These are phyloP conservation scores for Oligia fasciuncula DNA, from an alignment of 2,888 invertebrate genomes.

Conservation along the genomic window DNA sequence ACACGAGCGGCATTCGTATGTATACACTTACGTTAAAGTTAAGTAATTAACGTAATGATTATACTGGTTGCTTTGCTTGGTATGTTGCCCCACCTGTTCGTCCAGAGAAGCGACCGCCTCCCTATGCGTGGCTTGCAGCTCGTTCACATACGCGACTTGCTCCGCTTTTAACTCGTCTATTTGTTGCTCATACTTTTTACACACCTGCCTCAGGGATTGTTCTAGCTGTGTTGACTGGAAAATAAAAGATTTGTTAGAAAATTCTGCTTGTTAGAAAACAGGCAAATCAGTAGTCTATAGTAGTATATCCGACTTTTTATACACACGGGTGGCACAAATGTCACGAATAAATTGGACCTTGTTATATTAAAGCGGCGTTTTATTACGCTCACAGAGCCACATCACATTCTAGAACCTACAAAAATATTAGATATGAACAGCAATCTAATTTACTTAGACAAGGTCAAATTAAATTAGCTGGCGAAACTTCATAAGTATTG, in stretches of 20 bases:
- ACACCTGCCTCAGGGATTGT: constrained; percentile 74
- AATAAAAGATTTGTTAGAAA: constrained; percentile 38
- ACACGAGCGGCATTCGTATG: no score
- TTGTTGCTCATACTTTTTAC: constrained; percentile 79
- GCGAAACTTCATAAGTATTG: background rate
- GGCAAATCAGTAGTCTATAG: background rate
- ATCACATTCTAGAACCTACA: background rate
- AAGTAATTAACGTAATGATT: background rate
- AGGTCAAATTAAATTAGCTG: background rate
- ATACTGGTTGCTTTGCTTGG: background rate
- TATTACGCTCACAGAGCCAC: background rate
- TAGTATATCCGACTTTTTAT: background rate
- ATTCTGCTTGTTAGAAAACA: background rate
- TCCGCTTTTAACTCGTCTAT: constrained; percentile 83
- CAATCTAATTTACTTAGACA: background rate
- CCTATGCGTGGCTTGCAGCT: constrained; percentile 84
- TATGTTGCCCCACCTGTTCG: constrained; percentile 78
- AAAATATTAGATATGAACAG: background rate
- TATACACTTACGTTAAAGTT: background rate
- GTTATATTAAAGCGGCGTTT: background rate
- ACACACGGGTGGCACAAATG: background rate
- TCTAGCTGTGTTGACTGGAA: constrained; percentile 78
- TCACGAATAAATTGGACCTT: background rate
- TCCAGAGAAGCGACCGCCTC: constrained; percentile 85
- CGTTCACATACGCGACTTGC: constrained; percentile 82